Evolutionary conservation across 2,113 vertebrate species (phyloP).

Genomic region (Dendrocopos noguchii): DNA sequence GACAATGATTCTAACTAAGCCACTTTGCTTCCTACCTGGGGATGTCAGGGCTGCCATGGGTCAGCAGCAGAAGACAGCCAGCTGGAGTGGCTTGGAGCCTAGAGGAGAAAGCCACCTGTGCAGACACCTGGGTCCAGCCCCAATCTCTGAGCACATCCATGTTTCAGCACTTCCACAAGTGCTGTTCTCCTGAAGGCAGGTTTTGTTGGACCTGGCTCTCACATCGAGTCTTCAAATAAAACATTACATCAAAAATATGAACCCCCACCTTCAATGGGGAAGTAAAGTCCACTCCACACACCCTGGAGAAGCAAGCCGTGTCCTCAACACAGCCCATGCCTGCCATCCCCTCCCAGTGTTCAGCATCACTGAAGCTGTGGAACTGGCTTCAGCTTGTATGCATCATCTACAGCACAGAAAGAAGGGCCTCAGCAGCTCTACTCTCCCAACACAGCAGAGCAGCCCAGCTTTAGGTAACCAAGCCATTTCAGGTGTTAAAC

Average conservation of each 20-base stretch:
- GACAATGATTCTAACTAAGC: not conserved
- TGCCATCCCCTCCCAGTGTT: not conserved
- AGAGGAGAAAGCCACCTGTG: not conserved
- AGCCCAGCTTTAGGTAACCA: not conserved
- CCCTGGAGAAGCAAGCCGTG: fast-evolving
- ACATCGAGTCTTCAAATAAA: not conserved
- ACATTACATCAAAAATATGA: not conserved
- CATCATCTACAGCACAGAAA: not conserved
- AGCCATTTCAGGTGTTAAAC: not conserved
- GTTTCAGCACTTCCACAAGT: not conserved
- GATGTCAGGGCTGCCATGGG: not conserved
- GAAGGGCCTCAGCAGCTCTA: not conserved
- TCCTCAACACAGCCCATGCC: not conserved
- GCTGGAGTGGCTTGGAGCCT: not conserved
- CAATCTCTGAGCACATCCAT: not conserved
- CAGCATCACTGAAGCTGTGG: not conserved
- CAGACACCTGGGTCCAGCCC: not conserved
- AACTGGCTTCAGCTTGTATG: not conserved
- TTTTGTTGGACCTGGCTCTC: not conserved
- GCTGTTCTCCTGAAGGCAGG: not conserved
- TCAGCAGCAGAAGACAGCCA: not conserved
- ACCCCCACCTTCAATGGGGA: not conserved
- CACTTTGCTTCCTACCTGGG: not conserved
- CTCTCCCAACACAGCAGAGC: fast-evolving
- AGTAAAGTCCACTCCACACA: not conserved